phyloP scores from a whole-genome alignment of 2,113 vertebrate genomes.

The Corvus hawaiiensis region DNA sequence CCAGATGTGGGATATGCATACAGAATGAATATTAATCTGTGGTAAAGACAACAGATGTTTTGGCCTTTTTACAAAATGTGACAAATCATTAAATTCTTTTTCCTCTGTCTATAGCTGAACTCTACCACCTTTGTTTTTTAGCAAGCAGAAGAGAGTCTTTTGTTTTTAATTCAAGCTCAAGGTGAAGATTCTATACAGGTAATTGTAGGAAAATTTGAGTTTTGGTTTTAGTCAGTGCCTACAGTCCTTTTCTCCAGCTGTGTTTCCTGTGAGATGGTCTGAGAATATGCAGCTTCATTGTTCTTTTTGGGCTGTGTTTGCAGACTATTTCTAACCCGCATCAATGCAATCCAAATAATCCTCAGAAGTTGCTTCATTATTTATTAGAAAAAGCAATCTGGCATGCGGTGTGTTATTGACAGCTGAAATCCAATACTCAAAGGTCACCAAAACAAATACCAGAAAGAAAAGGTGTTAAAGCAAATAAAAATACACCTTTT shows the following conservation, averaged over 20 bases:
- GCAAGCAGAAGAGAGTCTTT: not conserved
- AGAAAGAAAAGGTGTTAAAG: slow-evolving; percentile 63
- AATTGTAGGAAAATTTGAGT: not conserved
- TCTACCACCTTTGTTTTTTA: not conserved
- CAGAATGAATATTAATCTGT: not conserved
- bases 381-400: slow-evolving; percentile 72
- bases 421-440: slow-evolving; percentile 71
- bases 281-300: not conserved
- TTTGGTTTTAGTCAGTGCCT: not conserved
- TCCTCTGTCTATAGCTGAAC: not conserved
- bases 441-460: slow-evolving; percentile 68
- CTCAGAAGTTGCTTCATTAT: slow-evolving; percentile 67
- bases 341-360: not conserved
- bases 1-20: not conserved
- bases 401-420: slow-evolving; percentile 46
- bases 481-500: slow-evolving; percentile 78
- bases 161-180: not conserved
- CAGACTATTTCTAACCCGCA: slow-evolving; percentile 15
- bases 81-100: not conserved
- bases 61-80: not conserved
- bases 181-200: not conserved
- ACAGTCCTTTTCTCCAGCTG: not conserved
- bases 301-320: not conserved
- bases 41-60: not conserved
- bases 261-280: not conserved